Base-by-base conservation (phyloP, 2,888 invertebrate genomes). In the Lucinisca nassula region DNA sequence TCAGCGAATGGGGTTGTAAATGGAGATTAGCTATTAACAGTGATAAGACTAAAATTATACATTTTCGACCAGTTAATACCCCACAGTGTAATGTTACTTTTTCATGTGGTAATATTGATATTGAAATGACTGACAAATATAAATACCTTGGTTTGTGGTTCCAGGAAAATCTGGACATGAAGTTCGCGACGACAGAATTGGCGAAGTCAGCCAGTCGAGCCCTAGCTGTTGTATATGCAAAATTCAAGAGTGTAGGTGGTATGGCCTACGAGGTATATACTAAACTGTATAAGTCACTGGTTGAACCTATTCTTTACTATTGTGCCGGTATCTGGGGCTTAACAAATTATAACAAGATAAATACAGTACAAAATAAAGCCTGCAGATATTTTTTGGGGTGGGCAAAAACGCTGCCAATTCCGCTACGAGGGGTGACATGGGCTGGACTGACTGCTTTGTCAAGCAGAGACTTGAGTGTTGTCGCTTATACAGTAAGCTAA, bases 121-220 rank as follows among this genome's bases (percentile, higher is more conserved):
- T 76, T 51, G 51, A 32, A 51, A 21, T 51, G 27, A 49, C 55
- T 12, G 35, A 49, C 21, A 51, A n/a, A n/a, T 27, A 76, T 14
- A 76, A 76, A 32, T 76, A 76, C n/a, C 76, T 49, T 55, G 51
- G 49, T 27, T 24, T 76, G 32, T 76, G 51, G 76, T 77, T 77
- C 24, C 37, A 77, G 12, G 55, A 77, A 55, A 21, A 77, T 55
- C 35, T 77, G 8, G 24, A 58, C 27, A 51, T 77, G 77, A 55
- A 77, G 38, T 55, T 37, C 32, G 58, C 77, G 0, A 58, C 58
- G 12, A 12, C 77, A 8, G 77, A 77, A 37, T 77, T 77, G 17
- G 58, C 77, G 37, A 77, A 77, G 35, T 77, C 77, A 55, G 58
- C 58, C 24, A 30, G 77, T 51, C 77, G 37, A 35, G 77, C 77